phyloP scores from a whole-genome alignment of 2,888 invertebrate genomes.

The Ephialtes manifestator region DNA sequence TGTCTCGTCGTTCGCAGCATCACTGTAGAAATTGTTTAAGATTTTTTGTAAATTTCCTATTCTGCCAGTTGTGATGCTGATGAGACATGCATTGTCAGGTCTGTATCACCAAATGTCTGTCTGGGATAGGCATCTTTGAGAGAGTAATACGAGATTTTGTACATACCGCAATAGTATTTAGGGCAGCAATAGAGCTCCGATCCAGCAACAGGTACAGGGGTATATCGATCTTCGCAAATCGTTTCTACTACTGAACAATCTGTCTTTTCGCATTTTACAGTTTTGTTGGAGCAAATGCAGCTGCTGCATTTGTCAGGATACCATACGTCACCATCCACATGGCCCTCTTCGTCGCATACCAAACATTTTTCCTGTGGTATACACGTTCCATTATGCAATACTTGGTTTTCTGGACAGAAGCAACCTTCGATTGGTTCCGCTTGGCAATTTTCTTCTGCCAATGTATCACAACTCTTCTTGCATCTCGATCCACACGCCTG shows the following conservation, averaged over 20 bases:
- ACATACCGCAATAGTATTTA: constrained; percentile 90
- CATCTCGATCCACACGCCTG: constrained; percentile 88
- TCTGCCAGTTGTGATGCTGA: no score
- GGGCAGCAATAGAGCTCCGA: constrained; percentile 90
- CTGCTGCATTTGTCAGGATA: constrained; percentile 91
- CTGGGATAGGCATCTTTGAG: neutral
- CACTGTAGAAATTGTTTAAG: no score
- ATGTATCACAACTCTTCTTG: constrained; percentile 90
- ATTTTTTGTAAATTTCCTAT: no score
- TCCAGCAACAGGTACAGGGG: constrained; percentile 87
- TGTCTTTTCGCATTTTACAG: constrained; percentile 89
- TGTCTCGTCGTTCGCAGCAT: no score
- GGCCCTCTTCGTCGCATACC: constrained; percentile 92
- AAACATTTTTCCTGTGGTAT: constrained; percentile 90
- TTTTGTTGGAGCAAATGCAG: constrained; percentile 89
- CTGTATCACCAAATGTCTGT: no score
- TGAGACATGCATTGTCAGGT: no score
- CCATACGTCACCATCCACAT: constrained; percentile 91
- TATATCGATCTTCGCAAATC: constrained; percentile 89
- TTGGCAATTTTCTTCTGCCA: constrained; percentile 86
- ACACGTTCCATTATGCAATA: constrained; percentile 91
- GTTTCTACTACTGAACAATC: constrained; percentile 88
- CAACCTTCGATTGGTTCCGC: constrained; percentile 91
- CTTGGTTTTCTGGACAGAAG: constrained; percentile 92
- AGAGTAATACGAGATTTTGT: no score